A percentile compares a stretch with the other conserved stretches of the same genome.
Conservation (phyloP, 2,113 vertebrate genomes). For the Crotalus viridis region DNA sequence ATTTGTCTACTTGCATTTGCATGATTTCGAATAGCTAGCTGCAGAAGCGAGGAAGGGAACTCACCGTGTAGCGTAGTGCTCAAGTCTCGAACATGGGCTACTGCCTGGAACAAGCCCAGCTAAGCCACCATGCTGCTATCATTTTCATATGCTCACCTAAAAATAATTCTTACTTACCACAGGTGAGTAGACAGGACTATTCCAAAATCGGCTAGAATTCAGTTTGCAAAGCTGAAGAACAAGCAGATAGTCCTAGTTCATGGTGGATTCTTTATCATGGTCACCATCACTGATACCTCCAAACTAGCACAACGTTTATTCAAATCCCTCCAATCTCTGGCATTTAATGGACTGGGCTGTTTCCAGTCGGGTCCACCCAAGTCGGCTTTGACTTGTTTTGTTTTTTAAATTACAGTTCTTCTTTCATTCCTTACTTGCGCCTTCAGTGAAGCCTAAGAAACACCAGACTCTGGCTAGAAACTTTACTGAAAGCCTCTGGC, state of each 20-base stretch:
- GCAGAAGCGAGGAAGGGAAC: too few relatives aligned
- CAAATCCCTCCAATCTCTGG: background rate
- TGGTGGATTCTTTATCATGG: background rate
- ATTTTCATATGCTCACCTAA: background rate
- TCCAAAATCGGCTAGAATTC: background rate
- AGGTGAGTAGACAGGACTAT: background rate
- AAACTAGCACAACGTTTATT: background rate
- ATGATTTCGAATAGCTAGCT: too few relatives aligned
- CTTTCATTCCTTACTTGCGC: constrained; percentile 56
- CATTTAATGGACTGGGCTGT: background rate
- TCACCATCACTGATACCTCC: background rate
- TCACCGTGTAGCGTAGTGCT: too few relatives aligned
- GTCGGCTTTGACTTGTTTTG: constrained; percentile 57
- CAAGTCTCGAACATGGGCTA: too few relatives aligned
- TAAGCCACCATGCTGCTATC: too few relatives aligned
- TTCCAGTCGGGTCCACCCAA: constrained; percentile 50
- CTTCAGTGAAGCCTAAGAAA: constrained; percentile 57
- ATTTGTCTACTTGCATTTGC: too few relatives aligned
- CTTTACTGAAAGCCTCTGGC: constrained; percentile 65
- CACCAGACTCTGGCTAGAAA: constrained; percentile 48
- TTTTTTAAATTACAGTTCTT: constrained; percentile 51
- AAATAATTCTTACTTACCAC: background rate
- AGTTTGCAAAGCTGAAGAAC: background rate
- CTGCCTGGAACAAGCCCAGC: too few relatives aligned
- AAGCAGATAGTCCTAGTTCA: background rate